Base-by-base conservation (phyloP, 2,888 invertebrate genomes). In the Choreutis nemorana region DNA sequence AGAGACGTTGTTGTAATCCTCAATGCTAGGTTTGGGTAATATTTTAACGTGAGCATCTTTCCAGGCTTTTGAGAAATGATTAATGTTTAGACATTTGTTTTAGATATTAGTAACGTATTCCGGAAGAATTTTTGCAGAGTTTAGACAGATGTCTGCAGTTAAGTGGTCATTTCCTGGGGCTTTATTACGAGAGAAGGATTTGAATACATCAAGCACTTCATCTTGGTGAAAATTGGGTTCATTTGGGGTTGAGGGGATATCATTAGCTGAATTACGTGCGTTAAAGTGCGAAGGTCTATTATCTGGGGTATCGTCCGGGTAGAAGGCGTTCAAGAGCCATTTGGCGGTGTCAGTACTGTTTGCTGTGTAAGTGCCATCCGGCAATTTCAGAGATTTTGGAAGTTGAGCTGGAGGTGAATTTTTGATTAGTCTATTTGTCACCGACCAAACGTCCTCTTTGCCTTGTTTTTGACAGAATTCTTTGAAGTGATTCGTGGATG, bases 401-500 rank as follows among this genome's bases (percentile, higher is more conserved):
- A 44, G 40, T 21, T 32, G 30, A 8, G 10, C 10, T 1, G 23
- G 9, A 1, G 40, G 34, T 1, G 4, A 16, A 1, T 15, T 22
- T 31, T 41, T 44, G 0, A 45, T 13, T 0, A 45, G 12, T 8
- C 37, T 23, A 14, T 45, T 45, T 1, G 41, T 44, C 1, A 44
- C 6, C 0, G 40, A 35, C 37, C 39, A 44, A 0, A 44, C 39
- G 21, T 42, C 34, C 18, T 46, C 42, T 12, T 41, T 42, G 1
- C 14, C 32, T 25, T 45, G 45, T 0, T 4, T 10, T 1, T 10
- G 27, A 18, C 44, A 48, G n/a, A 48, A 48, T 2, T 45, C 36
- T 3, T 33, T 29, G 16, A 44, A 48, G 15, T 38, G 18, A 1
- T 34, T 14, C 0, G 35, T 32, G 1, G 43, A 39, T 0, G 32